Evolutionary conservation across 2,797 vertebrate genomes (phyloP), one percentile per base, ranked within the genome.

Genomic region (Onychomys torridus): DNA sequence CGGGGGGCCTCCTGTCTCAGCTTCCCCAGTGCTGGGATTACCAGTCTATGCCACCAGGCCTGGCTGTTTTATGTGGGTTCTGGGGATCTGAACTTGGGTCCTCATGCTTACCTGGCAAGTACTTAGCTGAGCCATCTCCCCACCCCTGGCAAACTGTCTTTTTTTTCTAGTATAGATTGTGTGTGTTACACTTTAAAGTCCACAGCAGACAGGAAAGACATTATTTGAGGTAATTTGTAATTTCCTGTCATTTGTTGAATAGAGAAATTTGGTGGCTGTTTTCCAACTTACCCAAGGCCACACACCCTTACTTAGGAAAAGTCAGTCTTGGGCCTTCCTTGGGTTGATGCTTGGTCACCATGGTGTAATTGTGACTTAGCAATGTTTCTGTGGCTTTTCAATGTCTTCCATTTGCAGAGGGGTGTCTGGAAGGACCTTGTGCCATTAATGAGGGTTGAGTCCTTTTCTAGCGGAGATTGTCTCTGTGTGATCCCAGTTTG

Each of bases 211-310:
- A 79, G 57, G 84, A 57, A 89, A 92, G 91, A 82, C 69, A 73
- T 61, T 46, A 81, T 55, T 79, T 84, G 90, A 89, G 55, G n/a
- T 40, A 63, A 75, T 81, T 90, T 93, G 65, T 94, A 87, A 92
- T 90, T 94, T 73, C 69, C 75, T 46, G 73, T 77, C 57, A 19
- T 92, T 93, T 95, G 49, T 94, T 67, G 71, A 19, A 23, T 27
- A 79, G 75, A 29, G 78, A 49, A 94, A 84, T 46, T 83, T 63
- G 57, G 90, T 55, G 8, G 52, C 49, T 86, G 76, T 76, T 95
- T 96, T 95, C 43, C 61, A 90, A 3, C 11, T 65, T 0, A 0
- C 32, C 94, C 65, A 61, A 79, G 32, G 34, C 29, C 40, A 23
- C 4, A 52, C 40, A 27, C 0, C 37, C 46, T 91, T 57, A 73